These are phyloP conservation scores for Seriola quinqueradiata DNA, from an alignment of 2,113 vertebrate genomes.

Conservation along the genomic window DNA sequence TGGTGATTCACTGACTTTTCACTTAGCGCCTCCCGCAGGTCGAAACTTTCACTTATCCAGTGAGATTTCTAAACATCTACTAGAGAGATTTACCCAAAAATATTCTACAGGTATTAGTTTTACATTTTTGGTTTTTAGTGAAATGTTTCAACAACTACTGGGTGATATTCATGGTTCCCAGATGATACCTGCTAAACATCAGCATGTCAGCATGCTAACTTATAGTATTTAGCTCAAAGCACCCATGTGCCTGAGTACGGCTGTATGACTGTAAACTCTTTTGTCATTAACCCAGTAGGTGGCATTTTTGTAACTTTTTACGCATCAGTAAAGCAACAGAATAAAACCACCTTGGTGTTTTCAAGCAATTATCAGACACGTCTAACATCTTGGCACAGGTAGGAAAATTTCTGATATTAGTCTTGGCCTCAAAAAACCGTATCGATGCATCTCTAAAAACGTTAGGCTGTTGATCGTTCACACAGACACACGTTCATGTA, in stretches of 20 bases:
- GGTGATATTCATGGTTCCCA: neutral
- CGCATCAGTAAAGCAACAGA: neutral
- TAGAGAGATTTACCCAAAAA: too few species aligned
- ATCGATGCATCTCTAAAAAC: neutral
- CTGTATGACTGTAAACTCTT: too few species aligned
- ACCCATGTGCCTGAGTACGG: too few species aligned
- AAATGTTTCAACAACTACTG: neutral
- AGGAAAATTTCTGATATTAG: neutral
- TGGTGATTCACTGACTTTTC: too few species aligned
- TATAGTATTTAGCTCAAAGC: neutral
- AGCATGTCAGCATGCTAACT: neutral
- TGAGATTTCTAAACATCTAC: too few species aligned
- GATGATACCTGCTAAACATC: neutral
- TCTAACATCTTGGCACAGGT: neutral
- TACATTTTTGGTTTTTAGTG: neutral
- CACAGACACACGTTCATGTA: neutral
- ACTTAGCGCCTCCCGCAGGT: too few species aligned
- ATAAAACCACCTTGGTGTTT: neutral
- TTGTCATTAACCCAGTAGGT: too few species aligned
- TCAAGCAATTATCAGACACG: neutral
- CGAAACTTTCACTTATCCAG: too few species aligned
- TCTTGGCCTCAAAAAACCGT: neutral
- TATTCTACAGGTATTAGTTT: too few species aligned
- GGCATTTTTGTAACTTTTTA: too few species aligned
- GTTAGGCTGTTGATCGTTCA: conserved; percentile 11